Evolutionary conservation across 2,888 invertebrate genomes (phyloP).

Genomic region (Pseudococcus viburni): DNA sequence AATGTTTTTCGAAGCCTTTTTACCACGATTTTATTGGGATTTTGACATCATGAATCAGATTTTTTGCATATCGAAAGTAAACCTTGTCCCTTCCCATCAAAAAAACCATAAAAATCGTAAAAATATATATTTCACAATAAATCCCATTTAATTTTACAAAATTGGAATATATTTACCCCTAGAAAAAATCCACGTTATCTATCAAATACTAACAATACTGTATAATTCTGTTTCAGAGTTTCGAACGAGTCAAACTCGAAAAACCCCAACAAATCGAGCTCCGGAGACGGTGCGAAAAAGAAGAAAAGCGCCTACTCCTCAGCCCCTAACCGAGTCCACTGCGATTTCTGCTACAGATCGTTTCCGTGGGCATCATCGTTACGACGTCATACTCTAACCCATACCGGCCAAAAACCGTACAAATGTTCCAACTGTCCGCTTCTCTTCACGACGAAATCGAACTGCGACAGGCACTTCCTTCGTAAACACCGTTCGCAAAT

Average conservation of each 20-base stretch:
- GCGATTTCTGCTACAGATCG: conserved; percentile 92
- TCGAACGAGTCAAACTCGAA: conserved; percentile 18
- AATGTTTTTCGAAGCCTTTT: no score
- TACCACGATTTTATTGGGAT: no score
- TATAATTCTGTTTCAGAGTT: background rate
- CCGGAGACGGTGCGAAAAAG: conserved; percentile 70
- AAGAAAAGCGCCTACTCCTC: conserved; percentile 96
- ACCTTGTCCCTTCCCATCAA: no score
- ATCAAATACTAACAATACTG: background rate
- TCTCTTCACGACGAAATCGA: conserved; percentile 96
- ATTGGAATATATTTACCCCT: background rate
- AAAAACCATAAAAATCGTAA: no score
- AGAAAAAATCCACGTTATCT: background rate
- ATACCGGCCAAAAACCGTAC: conserved; percentile 96
- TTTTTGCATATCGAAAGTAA: no score
- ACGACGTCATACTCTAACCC: conserved; percentile 93
- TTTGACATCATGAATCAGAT: no score
- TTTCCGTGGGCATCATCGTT: conserved; percentile 98
- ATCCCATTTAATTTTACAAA: background rate
- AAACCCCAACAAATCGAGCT: conserved; percentile 1
- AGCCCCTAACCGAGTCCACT: conserved; percentile 93
- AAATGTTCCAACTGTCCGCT: conserved; percentile 94
- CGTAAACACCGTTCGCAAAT: conserved; percentile 69
- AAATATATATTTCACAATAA: no score
- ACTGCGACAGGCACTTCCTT: conserved; percentile 93